Percentiles rank a stretch among this genome's conserved stretches.
phyloP scores from a whole-genome alignment of 1,140 invertebrate genomes.

The Euura saliciscinereae region DNA sequence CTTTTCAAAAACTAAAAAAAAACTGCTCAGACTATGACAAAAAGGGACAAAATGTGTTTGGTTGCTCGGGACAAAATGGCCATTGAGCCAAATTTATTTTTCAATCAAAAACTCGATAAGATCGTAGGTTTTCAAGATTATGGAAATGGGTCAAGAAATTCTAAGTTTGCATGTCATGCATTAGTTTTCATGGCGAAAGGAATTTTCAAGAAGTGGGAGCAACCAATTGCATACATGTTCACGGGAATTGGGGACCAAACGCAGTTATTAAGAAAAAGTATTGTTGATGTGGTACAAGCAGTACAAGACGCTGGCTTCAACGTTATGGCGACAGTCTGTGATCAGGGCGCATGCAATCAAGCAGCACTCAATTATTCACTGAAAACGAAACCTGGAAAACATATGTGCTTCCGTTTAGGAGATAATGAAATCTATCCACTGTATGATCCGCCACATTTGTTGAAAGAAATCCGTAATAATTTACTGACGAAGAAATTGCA shows the following conservation, averaged over 20 bases:
- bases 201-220: constrained; percentile 17
- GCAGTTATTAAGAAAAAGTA: not conserved
- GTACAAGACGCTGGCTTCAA: constrained; percentile 1
- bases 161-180: constrained; percentile 16
- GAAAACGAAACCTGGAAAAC: not conserved
- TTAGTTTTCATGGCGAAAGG: constrained; percentile 22
- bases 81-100: constrained; percentile 30
- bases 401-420: constrained; percentile 8
- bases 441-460: constrained; percentile 13
- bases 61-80: constrained; percentile 37
- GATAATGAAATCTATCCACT: constrained; percentile 6
- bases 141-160: constrained; percentile 22
- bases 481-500: constrained; percentile 1
- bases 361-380: constrained; percentile 11
- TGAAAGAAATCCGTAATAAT: constrained; percentile 14
- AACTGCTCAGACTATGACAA: constrained; percentile 9
- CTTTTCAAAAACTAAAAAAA: constrained; percentile 22
- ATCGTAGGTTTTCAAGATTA: constrained; percentile 33
- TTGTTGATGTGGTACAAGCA: constrained; percentile 2
- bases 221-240: constrained; percentile 15
- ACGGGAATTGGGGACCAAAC: not conserved
- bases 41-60: constrained; percentile 28
- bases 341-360: constrained; percentile 11
- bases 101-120: constrained; percentile 27
- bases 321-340: constrained; percentile 8